Evolutionary conservation across 2,888 invertebrate species (phyloP).

Genomic region (Pyrgus malvae): DNA sequence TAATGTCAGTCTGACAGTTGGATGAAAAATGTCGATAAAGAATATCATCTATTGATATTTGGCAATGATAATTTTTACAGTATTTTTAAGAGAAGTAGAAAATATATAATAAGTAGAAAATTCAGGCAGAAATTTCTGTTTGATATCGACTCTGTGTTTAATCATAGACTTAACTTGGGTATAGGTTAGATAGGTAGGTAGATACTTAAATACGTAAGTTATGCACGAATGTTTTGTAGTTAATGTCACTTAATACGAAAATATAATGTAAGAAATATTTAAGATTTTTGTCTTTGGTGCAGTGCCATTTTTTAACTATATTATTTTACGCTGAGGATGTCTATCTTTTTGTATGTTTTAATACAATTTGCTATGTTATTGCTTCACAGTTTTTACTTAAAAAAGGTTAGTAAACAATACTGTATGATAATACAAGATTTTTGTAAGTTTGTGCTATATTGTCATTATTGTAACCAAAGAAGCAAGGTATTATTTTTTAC

Average conservation of each 20-base stretch:
- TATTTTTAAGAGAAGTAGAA: too few species aligned
- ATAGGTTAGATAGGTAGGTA: constrained; percentile 20
- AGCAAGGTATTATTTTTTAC: constrained; percentile 2
- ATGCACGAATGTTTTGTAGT: constrained; percentile 10
- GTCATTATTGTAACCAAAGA: constrained; percentile 8
- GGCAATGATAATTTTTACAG: too few species aligned
- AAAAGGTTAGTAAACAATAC: too few species aligned
- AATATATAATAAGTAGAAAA: background rate
- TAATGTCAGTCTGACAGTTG: too few species aligned
- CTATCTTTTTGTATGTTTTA: too few species aligned
- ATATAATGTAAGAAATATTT: background rate
- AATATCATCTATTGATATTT: too few species aligned
- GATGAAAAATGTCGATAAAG: too few species aligned
- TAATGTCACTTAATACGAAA: background rate
- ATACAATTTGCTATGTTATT: too few species aligned
- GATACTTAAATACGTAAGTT: background rate
- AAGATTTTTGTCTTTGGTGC: background rate
- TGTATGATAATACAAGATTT: too few species aligned
- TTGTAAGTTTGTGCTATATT: background rate
- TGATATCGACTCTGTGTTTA: constrained; percentile 10
- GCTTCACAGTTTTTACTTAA: too few species aligned
- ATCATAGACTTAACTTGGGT: constrained; percentile 16
- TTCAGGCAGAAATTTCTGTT: constrained; percentile 1
- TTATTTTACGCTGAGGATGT: too few species aligned
- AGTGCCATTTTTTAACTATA: background rate